A percentile compares a stretch with the other conserved stretches of the same genome.
Conservation (phyloP, 2,888 invertebrate genomes). For the Linyphia triangularis region DNA sequence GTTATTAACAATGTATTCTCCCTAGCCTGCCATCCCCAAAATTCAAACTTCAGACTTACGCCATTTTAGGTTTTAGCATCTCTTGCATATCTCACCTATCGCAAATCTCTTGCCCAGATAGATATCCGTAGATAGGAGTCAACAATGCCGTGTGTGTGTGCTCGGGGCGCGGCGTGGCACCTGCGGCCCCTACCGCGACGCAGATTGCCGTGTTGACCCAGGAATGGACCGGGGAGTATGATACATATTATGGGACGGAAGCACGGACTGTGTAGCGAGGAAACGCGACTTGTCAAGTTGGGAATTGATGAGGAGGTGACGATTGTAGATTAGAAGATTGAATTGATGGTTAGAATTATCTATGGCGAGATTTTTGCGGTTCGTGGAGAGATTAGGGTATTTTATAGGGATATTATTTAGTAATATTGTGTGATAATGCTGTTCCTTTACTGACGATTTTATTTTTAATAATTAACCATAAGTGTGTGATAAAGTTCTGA, state of each 20-base stretch:
- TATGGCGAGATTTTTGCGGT: not conserved
- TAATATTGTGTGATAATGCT: not conserved
- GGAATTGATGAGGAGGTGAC: not conserved
- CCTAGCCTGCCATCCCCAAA: too few species aligned
- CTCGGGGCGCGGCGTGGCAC: constrained; percentile 37
- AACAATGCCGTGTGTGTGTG: constrained; percentile 31
- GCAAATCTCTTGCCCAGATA: constrained; percentile 24
- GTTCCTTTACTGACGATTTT: too few species aligned
- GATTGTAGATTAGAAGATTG: not conserved
- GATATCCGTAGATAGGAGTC: constrained; percentile 17
- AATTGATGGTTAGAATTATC: too few species aligned
- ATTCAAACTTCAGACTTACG: too few species aligned
- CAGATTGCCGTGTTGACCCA: not conserved
- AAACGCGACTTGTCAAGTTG: too few species aligned
- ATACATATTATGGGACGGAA: too few species aligned
- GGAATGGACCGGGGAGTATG: not conserved
- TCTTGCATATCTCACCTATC: constrained; percentile 28
- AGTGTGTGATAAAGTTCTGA: too few species aligned
- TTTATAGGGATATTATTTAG: not conserved
- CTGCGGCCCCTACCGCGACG: constrained; percentile 18
- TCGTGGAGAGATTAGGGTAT: not conserved
- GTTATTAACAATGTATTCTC: too few species aligned
- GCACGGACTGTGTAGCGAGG: too few species aligned
- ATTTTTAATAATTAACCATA: too few species aligned
- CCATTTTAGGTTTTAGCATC: too few species aligned